phyloP scores from a whole-genome alignment of 2,888 invertebrate species.

The Conus canariensis region DNA sequence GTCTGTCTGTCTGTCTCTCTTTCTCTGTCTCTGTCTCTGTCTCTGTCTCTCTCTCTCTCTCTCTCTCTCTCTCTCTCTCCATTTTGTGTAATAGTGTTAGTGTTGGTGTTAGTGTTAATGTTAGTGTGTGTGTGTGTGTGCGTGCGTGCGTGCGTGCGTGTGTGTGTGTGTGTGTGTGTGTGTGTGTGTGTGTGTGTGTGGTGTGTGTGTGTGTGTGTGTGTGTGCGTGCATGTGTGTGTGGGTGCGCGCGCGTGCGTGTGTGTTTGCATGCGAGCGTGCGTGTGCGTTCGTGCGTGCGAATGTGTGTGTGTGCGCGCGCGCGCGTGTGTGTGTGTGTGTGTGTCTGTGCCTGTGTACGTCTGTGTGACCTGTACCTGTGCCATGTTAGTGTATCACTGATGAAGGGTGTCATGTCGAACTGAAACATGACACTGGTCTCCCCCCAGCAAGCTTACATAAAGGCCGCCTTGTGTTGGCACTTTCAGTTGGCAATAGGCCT shows the following conservation, averaged over 20 bases:
- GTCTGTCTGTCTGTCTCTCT: not conserved
- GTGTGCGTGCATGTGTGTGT: not conserved
- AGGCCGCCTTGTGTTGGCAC: too few relatives aligned
- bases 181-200: not conserved
- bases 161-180: not conserved
- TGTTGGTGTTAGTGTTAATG: not conserved
- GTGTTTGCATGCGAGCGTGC: not conserved
- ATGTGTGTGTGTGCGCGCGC: not conserved
- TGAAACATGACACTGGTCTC: too few relatives aligned
- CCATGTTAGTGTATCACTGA: too few relatives aligned
- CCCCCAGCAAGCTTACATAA: too few relatives aligned
- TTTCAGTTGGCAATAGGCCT: too few relatives aligned
- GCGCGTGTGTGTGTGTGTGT: constrained; percentile 3
- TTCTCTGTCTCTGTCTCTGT: not conserved
- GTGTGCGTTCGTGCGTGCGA: not conserved
- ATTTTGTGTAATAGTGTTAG: too few relatives aligned
- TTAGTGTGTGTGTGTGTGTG: not conserved
- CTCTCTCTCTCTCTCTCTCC: not conserved
- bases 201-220: not conserved
- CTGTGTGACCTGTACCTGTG: not conserved
- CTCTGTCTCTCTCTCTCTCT: not conserved
- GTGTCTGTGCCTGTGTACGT: not conserved
- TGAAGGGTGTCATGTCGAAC: too few relatives aligned
- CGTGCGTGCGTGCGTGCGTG: not conserved
- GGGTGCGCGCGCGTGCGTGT: not conserved